phyloP scores from a whole-genome alignment of 2,888 invertebrate species.

The Tenthredo distinguenda region DNA sequence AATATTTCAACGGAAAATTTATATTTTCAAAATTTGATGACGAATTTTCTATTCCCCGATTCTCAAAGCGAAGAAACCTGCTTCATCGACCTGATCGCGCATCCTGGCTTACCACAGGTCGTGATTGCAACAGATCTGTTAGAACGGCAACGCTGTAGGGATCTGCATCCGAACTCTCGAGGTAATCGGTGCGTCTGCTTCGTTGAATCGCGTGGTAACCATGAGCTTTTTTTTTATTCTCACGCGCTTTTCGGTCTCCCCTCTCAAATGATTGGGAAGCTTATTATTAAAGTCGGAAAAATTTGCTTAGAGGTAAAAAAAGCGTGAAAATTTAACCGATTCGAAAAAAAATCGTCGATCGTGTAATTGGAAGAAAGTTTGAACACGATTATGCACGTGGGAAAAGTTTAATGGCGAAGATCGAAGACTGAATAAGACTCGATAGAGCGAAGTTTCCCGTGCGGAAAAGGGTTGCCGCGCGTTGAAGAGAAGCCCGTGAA shows the following conservation, averaged over 20 bases:
- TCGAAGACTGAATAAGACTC: background rate
- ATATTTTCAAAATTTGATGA: background rate
- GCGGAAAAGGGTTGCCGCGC: background rate
- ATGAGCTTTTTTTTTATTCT: background rate
- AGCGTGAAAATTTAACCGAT: no score
- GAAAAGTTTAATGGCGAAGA: background rate
- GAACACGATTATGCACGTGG: background rate
- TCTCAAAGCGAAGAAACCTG: background rate
- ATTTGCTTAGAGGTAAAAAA: no score
- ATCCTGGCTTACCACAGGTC: conserved; percentile 34
- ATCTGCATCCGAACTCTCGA: conserved; percentile 4
- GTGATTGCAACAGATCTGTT: background rate
- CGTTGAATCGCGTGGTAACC: conserved; percentile 12
- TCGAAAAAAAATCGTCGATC: no score
- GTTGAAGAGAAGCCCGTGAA: conserved; percentile 21
- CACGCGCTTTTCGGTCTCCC: no score
- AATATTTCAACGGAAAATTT: background rate
- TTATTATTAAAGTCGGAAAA: no score
- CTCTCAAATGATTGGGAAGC: no score
- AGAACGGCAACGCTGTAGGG: conserved; percentile 22
- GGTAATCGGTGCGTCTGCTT: background rate
- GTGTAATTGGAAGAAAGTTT: no score
- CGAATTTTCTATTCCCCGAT: background rate
- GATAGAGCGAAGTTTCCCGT: background rate
- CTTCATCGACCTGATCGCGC: conserved; percentile 3